Percentiles rank a stretch among this genome's conserved stretches.
Conservation (phyloP, 2,888 invertebrate species). For the Drosophila ustulata region DNA sequence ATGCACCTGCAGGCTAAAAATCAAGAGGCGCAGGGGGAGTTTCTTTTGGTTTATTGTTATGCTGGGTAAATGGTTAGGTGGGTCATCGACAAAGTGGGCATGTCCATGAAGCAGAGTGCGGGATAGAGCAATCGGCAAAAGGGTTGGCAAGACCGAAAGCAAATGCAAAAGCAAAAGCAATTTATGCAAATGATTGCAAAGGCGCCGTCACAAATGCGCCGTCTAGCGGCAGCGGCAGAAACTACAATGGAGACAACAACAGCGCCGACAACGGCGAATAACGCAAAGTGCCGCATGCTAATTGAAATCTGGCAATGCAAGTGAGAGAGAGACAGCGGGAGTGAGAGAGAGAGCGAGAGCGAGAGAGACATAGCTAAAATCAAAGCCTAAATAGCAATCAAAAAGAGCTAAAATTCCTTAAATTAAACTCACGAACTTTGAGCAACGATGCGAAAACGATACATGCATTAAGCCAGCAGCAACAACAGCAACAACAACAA, state of each 20-base stretch:
- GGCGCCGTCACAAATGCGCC: constrained; percentile 74
- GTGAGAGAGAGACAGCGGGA: constrained; percentile 6
- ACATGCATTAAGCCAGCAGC: constrained; percentile 75
- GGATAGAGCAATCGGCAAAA: constrained; percentile 52
- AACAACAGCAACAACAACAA: constrained; percentile 38
- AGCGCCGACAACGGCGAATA: constrained; percentile 26
- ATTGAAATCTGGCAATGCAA: constrained; percentile 65
- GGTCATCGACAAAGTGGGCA: constrained; percentile 65
- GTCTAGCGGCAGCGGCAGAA: constrained; percentile 30
- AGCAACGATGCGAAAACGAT: constrained; percentile 80
- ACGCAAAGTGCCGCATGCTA: constrained; percentile 80
- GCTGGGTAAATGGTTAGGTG: constrained; percentile 51
- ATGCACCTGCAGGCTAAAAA: constrained; percentile 77
- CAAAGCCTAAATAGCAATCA: constrained; percentile 79
- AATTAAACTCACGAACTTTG: constrained; percentile 83
- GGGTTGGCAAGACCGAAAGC: constrained; percentile 73
- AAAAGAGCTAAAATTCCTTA: constrained; percentile 78
- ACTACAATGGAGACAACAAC: constrained; percentile 15
- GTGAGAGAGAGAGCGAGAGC: constrained; percentile 21
- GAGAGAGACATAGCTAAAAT: constrained; percentile 47
- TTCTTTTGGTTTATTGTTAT: constrained; percentile 31
- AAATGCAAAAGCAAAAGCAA: constrained; percentile 75
- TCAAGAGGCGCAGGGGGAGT: constrained; percentile 15
- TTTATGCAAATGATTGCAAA: constrained; percentile 77
- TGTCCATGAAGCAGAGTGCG: constrained; percentile 38